Percentiles rank a stretch among this genome's conserved stretches.
Evolutionary conservation across 2,797 vertebrate genomes (phyloP).

Genomic region (Oophaga sylvatica): DNA sequence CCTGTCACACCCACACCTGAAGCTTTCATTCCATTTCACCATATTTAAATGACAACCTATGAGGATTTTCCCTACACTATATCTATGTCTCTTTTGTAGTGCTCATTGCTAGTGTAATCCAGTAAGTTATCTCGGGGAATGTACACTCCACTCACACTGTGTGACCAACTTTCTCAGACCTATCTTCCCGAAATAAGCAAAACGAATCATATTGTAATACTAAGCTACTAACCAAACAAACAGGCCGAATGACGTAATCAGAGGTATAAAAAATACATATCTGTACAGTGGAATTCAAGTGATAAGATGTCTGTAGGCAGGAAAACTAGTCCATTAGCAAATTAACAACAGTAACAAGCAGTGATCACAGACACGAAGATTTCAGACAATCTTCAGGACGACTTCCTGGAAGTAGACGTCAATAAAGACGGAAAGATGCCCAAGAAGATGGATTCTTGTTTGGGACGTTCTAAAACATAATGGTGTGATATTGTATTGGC

Average conservation of each 20-base stretch:
- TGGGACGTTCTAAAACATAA: background rate
- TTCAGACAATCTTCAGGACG: background rate
- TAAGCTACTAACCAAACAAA: background rate
- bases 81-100: background rate
- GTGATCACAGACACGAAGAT: background rate
- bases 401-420: background rate
- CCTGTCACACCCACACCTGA: background rate
- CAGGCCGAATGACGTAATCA: background rate
- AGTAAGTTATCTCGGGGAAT: background rate
- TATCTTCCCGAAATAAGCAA: background rate
- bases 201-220: background rate
- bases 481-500: background rate
- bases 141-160: background rate
- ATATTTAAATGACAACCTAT: background rate
- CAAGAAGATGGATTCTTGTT: background rate
- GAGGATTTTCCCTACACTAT: background rate
- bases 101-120: background rate
- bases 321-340: conserved; percentile 1
- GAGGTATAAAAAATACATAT: background rate
- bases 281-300: background rate
- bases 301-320: background rate
- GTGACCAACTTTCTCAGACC: background rate
- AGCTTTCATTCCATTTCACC: background rate
- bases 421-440: background rate
- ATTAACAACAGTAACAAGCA: background rate